These are phyloP conservation scores for Acrocephalus arundinaceus DNA, from an alignment of 2,113 vertebrate species.

Conservation along the genomic window DNA sequence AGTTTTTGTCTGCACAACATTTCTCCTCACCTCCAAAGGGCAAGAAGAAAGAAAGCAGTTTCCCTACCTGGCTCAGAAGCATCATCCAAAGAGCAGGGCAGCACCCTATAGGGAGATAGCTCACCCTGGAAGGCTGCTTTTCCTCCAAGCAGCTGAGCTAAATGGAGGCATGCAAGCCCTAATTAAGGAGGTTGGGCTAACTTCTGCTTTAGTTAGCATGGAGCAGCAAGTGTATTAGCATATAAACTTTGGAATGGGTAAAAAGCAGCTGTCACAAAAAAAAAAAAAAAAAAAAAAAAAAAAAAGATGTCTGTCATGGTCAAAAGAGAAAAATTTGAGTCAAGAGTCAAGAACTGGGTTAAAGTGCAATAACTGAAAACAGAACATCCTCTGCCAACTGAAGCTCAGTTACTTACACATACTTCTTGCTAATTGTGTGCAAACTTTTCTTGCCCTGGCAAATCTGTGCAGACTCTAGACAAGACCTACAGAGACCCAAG, in stretches of 20 bases:
- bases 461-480: background rate
- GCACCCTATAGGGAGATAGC: rapidly evolving
- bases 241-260: background rate
- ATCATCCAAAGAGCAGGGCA: background rate
- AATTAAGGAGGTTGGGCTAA: background rate
- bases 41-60: background rate
- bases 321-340: background rate
- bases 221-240: background rate
- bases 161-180: background rate
- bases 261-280: background rate
- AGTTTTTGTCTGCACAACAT: background rate
- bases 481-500: background rate
- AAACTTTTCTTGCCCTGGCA: background rate
- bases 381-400: background rate
- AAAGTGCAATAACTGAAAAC: background rate
- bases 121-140: background rate
- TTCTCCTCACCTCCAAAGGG: background rate
- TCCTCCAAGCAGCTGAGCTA: background rate
- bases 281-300: background rate
- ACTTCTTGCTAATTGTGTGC: background rate
- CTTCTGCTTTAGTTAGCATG: background rate
- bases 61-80: background rate
- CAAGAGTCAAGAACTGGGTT: background rate
- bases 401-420: background rate
- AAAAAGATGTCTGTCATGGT: background rate